Evolutionary conservation across 2,113 vertebrate species (phyloP).

Genomic region (Glaucomys volans): DNA sequence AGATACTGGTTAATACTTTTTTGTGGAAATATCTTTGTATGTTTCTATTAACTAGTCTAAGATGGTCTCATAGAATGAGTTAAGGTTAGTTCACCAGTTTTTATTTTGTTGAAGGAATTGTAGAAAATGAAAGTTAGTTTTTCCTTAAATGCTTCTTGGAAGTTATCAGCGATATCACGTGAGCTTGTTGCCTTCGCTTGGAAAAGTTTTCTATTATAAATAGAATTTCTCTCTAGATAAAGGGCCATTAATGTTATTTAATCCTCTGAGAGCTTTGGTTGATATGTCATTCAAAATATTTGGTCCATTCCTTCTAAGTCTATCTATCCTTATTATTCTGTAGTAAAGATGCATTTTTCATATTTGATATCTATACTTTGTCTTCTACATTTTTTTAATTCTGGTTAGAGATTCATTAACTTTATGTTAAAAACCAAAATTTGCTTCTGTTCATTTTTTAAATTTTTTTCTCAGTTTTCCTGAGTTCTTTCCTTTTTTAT

Average conservation of each 20-base stretch:
- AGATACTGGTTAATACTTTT: not conserved
- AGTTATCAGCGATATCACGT: not conserved
- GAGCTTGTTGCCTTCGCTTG: not conserved
- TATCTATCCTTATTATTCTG: not conserved
- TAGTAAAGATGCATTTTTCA: not conserved
- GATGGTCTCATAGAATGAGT: not conserved
- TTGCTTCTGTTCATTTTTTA: not conserved
- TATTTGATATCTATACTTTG: not conserved
- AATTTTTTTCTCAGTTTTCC: not conserved
- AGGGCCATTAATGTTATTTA: not conserved
- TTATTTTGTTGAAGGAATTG: not conserved
- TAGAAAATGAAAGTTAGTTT: not conserved
- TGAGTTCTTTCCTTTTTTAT: not conserved
- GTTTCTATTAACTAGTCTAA: not conserved
- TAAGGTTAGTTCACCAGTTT: not conserved
- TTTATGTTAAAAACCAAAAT: not conserved
- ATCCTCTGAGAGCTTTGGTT: not conserved
- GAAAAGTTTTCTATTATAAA: not conserved
- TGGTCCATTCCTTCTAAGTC: not conserved
- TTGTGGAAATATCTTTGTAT: not conserved
- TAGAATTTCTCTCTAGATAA: not conserved
- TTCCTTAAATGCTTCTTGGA: not conserved
- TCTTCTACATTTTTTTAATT: not conserved
- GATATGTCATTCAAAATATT: not conserved
- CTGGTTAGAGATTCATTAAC: not conserved